These are phyloP conservation scores for Nothoprocta perdicaria DNA, from an alignment of 2,113 vertebrate species.

Conservation along the genomic window DNA sequence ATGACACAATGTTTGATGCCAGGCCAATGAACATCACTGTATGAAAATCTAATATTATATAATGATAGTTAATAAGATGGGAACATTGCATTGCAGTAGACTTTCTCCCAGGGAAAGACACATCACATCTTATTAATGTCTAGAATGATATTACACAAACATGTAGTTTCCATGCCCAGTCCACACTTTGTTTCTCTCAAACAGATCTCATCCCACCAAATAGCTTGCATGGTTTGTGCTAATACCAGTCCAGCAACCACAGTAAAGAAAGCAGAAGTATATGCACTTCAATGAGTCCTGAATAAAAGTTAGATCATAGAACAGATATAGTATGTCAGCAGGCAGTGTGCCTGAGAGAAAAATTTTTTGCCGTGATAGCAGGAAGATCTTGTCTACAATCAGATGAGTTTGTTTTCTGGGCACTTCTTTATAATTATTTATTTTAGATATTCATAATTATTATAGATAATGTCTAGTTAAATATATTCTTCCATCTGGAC, in stretches of 20 bases:
- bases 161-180: background rate
- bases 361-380: background rate
- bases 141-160: background rate
- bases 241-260: conserved; percentile 13
- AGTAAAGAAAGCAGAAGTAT: conserved; percentile 5
- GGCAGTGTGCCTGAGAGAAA: background rate
- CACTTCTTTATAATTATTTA: background rate
- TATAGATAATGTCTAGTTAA: background rate
- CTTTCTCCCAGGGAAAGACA: conserved; percentile 37
- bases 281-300: conserved; percentile 3
- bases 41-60: conserved; percentile 11
- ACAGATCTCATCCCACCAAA: background rate
- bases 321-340: background rate
- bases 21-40: background rate
- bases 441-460: background rate
- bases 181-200: background rate
- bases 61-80: conserved; percentile 8
- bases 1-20: background rate
- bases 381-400: background rate
- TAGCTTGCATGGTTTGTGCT: background rate
- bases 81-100: background rate
- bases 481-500: background rate
- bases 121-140: conserved; percentile 13
- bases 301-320: conserved; percentile 3
- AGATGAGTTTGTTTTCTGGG: background rate